phyloP scores from a whole-genome alignment of 2,797 vertebrate species.

The Amniataba percoides region DNA sequence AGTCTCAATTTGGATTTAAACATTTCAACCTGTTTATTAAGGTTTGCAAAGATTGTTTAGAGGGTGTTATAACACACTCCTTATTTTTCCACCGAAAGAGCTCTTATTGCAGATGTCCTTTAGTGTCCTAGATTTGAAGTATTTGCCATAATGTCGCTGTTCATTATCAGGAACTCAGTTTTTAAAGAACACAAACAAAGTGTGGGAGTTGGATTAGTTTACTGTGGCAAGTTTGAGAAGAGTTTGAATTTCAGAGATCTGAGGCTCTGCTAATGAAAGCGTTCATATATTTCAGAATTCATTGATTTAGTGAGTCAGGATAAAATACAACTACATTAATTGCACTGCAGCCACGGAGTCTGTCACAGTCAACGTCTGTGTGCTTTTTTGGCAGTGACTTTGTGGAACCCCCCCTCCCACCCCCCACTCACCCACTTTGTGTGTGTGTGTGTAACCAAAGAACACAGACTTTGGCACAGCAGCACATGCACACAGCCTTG shows the following conservation, averaged over 20 bases:
- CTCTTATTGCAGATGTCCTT: background rate
- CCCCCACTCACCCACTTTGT: background rate
- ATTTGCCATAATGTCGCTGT: background rate
- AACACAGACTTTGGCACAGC: slow-evolving; percentile 46
- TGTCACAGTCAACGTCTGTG: slow-evolving; percentile 34
- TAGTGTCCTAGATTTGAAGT: background rate
- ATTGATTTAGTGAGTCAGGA: background rate
- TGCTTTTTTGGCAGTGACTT: slow-evolving; percentile 41
- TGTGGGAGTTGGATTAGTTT: slow-evolving; percentile 11
- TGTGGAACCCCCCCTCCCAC: slow-evolving; percentile 27
- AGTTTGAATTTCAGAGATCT: background rate
- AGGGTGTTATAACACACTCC: no score
- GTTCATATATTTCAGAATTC: background rate
- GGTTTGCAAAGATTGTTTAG: no score
- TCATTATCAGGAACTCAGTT: background rate
- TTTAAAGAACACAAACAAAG: background rate
- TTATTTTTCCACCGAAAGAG: background rate
- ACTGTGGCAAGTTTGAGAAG: background rate
- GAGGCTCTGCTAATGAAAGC: background rate
- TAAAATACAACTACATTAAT: background rate
- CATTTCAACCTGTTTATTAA: no score
- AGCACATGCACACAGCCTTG: slow-evolving; percentile 55
- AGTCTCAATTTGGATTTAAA: no score
- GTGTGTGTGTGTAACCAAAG: slow-evolving; percentile 64
- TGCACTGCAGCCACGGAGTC: slow-evolving; percentile 20